Evolutionary conservation across 1,140 invertebrate genomes (phyloP), one percentile per base, ranked within the genome.

Genomic region (Atta texana): DNA sequence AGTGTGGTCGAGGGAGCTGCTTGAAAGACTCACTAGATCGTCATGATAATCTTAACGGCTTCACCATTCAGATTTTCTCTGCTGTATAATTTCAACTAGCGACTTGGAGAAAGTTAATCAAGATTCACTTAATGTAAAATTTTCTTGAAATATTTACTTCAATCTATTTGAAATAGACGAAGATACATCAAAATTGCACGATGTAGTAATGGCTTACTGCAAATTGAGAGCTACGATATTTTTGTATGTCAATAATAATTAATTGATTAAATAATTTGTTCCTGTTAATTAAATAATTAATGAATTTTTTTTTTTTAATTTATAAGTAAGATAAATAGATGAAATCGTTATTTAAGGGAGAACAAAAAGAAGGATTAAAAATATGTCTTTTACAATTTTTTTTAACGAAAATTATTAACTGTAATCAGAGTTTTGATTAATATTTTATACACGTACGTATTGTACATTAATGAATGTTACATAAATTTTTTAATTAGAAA

Each of bases 21-120:
- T 61, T 49, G 80, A 82, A 82, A 82, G 51, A 75, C 34, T 74
- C 57, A 4, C 69, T 84, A 84, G 80, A 75, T 84, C 44, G 55
- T 75, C 69, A 39, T 49, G 80, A 75, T 84, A 84, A 84, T 51
- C 39, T 75, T 51, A 74, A 75, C 69, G 12, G 28, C 24, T 31
- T 63, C 39, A 5, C 44, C 71, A 75, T 75, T 75, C 39, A 84
- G 57, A 49, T 51, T 61, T 64, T 18, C 68, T 61, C 55, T 34
- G n/a, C 69, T 61, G 39, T 64, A 63, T 61, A 84, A 84, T 84
- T 84, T 74, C 55, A 51, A 31, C n/a, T 51, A 51, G 18, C 18
- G 24, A 59, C 55, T 84, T 28, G 18, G 18, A 18, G 53, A 34
- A 84, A 61, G 57, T 84, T 75, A 84, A 84, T 84, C 28, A 59